Conservation (phyloP, 2,113 vertebrate genomes). For the Caranx melampygus region DNA sequence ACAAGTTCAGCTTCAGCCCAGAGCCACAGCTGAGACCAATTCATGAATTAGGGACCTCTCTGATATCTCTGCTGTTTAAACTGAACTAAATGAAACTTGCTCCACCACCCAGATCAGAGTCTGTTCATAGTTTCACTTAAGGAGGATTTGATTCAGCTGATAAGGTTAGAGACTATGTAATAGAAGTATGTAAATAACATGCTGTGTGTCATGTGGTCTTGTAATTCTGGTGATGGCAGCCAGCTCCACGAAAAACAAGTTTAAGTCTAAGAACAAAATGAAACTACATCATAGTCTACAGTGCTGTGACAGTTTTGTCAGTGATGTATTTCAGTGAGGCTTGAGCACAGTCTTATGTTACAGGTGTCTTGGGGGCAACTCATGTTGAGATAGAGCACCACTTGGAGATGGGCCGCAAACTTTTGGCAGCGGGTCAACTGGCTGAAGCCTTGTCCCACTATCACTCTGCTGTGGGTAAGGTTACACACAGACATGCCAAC, state of each 20-base stretch:
- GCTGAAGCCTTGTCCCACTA: conserved; percentile 89
- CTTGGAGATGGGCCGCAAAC: conserved; percentile 89
- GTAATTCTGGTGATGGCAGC: not conserved
- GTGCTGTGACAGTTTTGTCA: not conserved
- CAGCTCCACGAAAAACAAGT: not conserved
- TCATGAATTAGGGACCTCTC: too few relatives aligned
- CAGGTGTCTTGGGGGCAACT: conserved; percentile 85
- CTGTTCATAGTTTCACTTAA: too few relatives aligned
- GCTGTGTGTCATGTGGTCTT: not conserved
- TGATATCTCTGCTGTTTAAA: too few relatives aligned
- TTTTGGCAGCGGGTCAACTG: conserved; percentile 88
- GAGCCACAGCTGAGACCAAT: too few relatives aligned
- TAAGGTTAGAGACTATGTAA: too few relatives aligned
- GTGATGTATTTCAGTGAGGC: conserved; percentile 14
- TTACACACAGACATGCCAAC: conserved; percentile 23
- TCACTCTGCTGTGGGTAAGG: conserved; percentile 89
- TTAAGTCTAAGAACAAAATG: not conserved
- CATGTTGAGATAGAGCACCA: conserved; percentile 88
- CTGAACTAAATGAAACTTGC: too few relatives aligned
- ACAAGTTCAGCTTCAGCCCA: too few relatives aligned
- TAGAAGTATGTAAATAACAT: too few relatives aligned
- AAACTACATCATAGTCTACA: not conserved
- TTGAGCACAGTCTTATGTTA: conserved; percentile 42
- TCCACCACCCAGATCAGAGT: too few relatives aligned
- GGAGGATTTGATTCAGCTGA: too few relatives aligned